Percentiles rank a stretch among this genome's conserved stretches.
These are phyloP conservation scores for Trachemys scripta DNA, from an alignment of 2,113 vertebrate species.

Conservation along the genomic window DNA sequence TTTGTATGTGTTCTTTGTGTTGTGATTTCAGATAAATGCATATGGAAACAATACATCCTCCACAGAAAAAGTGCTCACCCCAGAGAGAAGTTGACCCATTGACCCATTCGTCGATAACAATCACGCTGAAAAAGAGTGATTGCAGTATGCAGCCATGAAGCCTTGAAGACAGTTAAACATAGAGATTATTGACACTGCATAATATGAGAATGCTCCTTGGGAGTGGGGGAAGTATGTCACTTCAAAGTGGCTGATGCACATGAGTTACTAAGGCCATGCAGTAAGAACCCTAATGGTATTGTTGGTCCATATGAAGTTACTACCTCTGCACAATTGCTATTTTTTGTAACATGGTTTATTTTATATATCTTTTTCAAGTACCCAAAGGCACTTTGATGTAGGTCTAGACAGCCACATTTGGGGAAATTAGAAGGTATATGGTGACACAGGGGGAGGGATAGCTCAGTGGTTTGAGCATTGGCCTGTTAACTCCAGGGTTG, in stretches of 20 bases:
- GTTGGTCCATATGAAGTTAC: neutral
- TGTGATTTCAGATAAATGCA: slow-evolving; percentile 22
- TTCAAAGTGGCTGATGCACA: neutral
- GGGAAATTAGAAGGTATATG: neutral
- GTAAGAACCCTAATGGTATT: slow-evolving; percentile 42
- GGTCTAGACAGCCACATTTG: neutral
- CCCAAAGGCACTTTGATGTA: neutral
- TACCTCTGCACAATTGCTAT: neutral
- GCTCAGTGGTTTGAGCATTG: too few species aligned
- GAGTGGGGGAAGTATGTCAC: neutral
- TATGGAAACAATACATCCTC: neutral
- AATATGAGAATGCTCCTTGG: neutral
- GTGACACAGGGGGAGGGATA: neutral
- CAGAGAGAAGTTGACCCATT: neutral
- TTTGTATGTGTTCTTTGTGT: neutral
- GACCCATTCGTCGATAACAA: neutral
- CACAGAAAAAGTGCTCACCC: neutral
- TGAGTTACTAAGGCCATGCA: neutral
- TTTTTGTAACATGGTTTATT: neutral
- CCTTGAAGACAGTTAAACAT: neutral
- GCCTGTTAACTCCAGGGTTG: too few species aligned
- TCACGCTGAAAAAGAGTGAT: neutral
- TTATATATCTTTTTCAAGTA: neutral
- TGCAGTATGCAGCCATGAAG: neutral
- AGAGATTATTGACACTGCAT: neutral